These are phyloP conservation scores for Platanista minor DNA, from an alignment of 2,113 vertebrate genomes.

Conservation along the genomic window DNA sequence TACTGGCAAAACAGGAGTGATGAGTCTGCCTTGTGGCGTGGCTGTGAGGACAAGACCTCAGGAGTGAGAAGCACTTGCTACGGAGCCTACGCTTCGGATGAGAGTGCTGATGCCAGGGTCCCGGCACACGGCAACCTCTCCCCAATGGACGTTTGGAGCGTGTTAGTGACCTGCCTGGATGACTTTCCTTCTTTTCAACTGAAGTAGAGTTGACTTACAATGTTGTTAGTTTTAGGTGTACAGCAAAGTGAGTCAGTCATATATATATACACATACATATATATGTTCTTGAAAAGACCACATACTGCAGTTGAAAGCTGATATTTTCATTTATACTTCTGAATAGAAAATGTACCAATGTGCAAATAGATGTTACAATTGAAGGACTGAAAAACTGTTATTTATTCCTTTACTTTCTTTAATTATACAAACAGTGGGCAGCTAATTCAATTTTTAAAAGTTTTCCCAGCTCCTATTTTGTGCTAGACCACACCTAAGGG, in stretches of 20 bases:
- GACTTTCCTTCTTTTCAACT: neutral
- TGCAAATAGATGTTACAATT: neutral
- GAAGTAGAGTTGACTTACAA: too few species aligned
- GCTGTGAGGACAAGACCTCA: neutral
- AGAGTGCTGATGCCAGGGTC: rapidly evolving
- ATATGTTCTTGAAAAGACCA: neutral
- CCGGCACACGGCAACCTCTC: neutral
- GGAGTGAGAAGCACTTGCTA: neutral
- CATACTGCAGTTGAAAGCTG: neutral
- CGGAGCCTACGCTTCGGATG: rapidly evolving
- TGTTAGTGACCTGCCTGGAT: neutral
- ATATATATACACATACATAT: too few species aligned
- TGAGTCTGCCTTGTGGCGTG: neutral
- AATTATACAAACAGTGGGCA: neutral
- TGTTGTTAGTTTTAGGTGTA: too few species aligned
- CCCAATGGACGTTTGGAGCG: neutral
- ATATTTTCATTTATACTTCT: neutral
- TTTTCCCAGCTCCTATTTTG: neutral
- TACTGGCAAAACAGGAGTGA: neutral
- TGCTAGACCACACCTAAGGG: neutral
- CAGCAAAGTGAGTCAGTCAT: too few species aligned
- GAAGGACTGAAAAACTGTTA: neutral
- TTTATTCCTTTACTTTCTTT: neutral
- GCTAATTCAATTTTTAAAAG: neutral
- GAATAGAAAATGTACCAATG: neutral